phyloP scores from a whole-genome alignment of 2,113 vertebrate genomes.

The Tetraodon nigroviridis region DNA sequence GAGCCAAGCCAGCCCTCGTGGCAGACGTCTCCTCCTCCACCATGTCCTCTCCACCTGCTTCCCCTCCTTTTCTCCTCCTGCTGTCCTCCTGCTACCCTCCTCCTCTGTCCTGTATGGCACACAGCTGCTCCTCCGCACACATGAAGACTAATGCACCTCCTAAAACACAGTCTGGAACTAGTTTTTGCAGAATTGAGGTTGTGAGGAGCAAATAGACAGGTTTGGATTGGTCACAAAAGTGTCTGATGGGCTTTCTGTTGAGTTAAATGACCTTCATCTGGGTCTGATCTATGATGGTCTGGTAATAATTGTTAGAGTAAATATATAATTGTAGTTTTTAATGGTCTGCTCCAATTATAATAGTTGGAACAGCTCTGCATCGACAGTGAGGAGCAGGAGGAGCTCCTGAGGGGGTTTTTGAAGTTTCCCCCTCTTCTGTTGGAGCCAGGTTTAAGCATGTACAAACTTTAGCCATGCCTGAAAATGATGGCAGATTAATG shows the following conservation, averaged over 20 bases:
- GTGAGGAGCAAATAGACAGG: too few relatives aligned
- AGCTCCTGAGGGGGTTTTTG: background rate
- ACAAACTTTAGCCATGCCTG: background rate
- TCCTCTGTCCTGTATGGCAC: constrained; percentile 47
- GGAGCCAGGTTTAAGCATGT: background rate
- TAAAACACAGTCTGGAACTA: background rate
- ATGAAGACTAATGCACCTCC: background rate
- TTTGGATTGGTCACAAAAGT: too few relatives aligned
- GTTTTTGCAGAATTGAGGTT: too few relatives aligned
- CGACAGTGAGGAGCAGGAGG: constrained; percentile 24
- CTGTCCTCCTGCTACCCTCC: constrained; percentile 37
- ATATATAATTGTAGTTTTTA: too few relatives aligned
- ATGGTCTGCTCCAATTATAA: too few relatives aligned
- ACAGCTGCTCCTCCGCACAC: constrained; percentile 53
- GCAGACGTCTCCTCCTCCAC: constrained; percentile 57
- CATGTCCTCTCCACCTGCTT: constrained; percentile 55
- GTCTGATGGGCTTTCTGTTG: too few relatives aligned
- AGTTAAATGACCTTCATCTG: too few relatives aligned
- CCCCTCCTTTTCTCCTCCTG: constrained; percentile 46
- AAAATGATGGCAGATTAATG: too few relatives aligned
- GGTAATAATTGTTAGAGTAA: too few relatives aligned
- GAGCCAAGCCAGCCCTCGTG: constrained; percentile 58
- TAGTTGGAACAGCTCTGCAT: constrained; percentile 16
- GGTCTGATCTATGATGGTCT: too few relatives aligned
- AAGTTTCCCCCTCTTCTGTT: constrained; percentile 5